Conservation (phyloP, 2,888 invertebrate genomes). For the Oegoconia quadripuncta region DNA sequence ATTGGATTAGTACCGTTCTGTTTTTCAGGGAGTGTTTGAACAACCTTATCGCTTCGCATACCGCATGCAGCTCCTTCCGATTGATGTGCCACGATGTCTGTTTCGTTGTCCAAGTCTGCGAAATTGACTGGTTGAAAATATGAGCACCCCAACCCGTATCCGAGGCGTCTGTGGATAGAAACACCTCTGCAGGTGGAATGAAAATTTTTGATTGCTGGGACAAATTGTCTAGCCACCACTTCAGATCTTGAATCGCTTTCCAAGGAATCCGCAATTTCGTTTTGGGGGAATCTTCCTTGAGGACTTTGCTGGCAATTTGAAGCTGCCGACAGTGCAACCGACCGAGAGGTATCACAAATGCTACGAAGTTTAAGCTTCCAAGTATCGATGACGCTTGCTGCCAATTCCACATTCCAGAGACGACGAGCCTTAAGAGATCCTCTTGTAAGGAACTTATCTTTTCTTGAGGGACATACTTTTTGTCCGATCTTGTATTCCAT, state of each 20-base stretch:
- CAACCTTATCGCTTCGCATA: constrained; percentile 1
- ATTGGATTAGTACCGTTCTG: constrained; percentile 16
- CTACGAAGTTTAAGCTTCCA: constrained; percentile 17
- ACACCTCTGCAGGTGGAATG: neutral
- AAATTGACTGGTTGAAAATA: constrained; percentile 3
- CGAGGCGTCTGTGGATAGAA: constrained; percentile 20
- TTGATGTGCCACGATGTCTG: constrained; percentile 25
- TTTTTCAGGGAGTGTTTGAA: constrained; percentile 12
- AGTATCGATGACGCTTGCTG: constrained; percentile 6
- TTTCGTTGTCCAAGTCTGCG: constrained; percentile 14
- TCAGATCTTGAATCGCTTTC: neutral
- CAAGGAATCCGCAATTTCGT: neutral
- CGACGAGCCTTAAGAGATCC: too few species aligned
- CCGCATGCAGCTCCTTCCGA: constrained; percentile 23
- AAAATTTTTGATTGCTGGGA: neutral
- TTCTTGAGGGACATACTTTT: too few species aligned
- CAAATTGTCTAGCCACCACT: neutral
- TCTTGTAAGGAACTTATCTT: too few species aligned
- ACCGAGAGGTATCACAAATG: constrained; percentile 17
- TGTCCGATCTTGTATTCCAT: too few species aligned
- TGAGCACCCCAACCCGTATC: constrained; percentile 17
- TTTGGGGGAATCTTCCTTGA: neutral
- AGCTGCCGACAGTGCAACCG: constrained; percentile 12
- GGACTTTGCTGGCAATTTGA: constrained; percentile 10
- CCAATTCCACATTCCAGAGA: constrained; percentile 23